These are phyloP conservation scores for Acomys russatus DNA, from an alignment of 2,797 vertebrate species.

Conservation along the genomic window DNA sequence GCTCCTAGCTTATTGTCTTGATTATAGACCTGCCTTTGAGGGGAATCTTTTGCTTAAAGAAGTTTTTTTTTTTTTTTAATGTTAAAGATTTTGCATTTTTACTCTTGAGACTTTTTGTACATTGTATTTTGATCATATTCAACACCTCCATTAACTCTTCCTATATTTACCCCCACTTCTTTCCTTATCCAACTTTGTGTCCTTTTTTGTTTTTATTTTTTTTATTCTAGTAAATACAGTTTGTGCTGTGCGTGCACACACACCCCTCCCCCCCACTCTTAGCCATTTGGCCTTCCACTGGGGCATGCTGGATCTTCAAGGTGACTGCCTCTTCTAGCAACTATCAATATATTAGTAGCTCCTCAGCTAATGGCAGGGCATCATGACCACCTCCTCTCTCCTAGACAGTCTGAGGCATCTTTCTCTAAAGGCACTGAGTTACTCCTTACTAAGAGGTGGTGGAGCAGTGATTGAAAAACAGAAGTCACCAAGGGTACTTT, in stretches of 20 bases:
- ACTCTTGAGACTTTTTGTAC: background rate
- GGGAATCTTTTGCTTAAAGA: slow-evolving; percentile 44
- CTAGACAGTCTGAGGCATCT: background rate
- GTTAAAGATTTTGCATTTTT: background rate
- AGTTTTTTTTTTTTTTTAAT: background rate
- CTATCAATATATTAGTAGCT: background rate
- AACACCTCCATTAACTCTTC: background rate
- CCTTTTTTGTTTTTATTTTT: background rate
- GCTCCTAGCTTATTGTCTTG: slow-evolving; percentile 72
- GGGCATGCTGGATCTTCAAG: background rate
- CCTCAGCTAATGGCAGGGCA: background rate
- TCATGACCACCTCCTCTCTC: background rate
- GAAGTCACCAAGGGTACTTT: background rate
- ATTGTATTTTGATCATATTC: background rate
- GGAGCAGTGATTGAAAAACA: background rate
- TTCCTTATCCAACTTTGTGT: background rate
- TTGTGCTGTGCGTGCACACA: background rate
- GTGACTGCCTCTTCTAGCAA: background rate
- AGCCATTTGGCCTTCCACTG: background rate
- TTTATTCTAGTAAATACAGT: background rate
- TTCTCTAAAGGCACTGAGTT: background rate
- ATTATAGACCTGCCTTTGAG: slow-evolving; percentile 61
- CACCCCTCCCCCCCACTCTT: too few relatives aligned
- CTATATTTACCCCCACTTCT: background rate
- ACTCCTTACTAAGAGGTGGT: background rate